phyloP scores from a whole-genome alignment of 2,797 vertebrate genomes.

The Gambelia wislizenii region DNA sequence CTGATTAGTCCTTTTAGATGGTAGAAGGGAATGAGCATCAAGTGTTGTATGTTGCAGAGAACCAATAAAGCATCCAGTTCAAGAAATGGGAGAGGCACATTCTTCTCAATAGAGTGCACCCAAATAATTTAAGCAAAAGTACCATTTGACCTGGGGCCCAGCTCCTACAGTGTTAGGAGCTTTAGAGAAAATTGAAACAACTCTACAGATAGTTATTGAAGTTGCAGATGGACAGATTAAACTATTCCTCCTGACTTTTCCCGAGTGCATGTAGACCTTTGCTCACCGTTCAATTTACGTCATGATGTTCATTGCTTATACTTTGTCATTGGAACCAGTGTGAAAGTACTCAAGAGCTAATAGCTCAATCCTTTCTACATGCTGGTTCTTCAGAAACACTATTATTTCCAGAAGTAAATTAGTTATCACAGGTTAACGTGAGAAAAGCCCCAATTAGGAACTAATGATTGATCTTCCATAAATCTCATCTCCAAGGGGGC shows the following conservation, averaged over 20 bases:
- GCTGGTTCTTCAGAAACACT: neutral
- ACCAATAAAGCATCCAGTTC: neutral
- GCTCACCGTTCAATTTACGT: neutral
- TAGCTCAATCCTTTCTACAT: neutral
- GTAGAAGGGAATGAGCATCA: neutral
- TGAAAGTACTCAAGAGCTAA: neutral
- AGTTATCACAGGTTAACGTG: constrained; percentile 17
- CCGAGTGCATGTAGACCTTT: neutral
- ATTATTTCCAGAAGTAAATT: constrained; percentile 18
- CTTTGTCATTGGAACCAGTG: neutral
- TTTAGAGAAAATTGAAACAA: neutral
- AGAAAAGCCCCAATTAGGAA: constrained; percentile 23
- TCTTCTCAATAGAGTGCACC: neutral
- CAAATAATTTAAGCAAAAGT: neutral
- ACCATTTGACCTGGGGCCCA: neutral
- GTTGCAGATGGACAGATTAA: neutral
- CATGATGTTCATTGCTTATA: neutral
- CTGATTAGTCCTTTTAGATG: neutral
- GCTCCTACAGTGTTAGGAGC: neutral
- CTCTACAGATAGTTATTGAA: neutral
- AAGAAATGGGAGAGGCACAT: neutral
- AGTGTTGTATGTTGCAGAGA: neutral
- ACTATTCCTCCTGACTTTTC: neutral
- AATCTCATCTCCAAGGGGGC: constrained; percentile 22
- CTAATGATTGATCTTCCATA: constrained; percentile 33